phyloP scores from a whole-genome alignment of 2,888 invertebrate species.

The Gerris lacustris region DNA sequence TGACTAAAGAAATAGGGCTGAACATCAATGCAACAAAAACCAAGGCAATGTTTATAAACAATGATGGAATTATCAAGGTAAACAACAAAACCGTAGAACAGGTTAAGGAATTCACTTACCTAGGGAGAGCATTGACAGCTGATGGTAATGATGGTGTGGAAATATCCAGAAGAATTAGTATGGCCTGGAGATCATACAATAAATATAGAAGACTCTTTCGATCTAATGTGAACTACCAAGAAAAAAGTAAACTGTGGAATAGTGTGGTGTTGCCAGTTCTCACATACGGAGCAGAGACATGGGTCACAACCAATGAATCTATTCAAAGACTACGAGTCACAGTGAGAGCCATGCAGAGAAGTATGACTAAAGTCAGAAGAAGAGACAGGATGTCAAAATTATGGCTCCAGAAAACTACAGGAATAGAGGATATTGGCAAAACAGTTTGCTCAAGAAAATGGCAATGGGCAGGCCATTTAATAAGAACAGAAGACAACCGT shows the following conservation, averaged over 20 bases:
- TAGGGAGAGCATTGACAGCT: background rate
- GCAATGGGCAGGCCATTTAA: slow-evolving; percentile 8
- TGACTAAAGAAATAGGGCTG: slow-evolving; percentile 1
- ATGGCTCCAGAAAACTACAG: background rate
- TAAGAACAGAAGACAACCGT: background rate
- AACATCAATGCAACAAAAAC: slow-evolving; percentile 8
- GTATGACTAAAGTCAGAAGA: background rate
- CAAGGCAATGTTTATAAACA: slow-evolving; percentile 8
- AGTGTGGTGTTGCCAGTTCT: background rate
- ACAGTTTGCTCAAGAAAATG: background rate
- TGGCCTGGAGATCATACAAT: slow-evolving; percentile 4
- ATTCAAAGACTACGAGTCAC: background rate
- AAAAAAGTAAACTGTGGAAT: slow-evolving; percentile 5
- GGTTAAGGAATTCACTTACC: background rate
- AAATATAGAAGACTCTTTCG: background rate
- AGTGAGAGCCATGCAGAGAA: background rate
- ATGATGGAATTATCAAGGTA: background rate
- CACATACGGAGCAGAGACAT: background rate
- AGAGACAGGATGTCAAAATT: background rate
- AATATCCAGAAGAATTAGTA: slow-evolving; percentile 2
- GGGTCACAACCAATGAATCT: background rate
- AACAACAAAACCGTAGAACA: background rate
- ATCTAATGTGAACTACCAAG: background rate
- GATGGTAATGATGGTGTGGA: background rate
- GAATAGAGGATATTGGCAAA: slow-evolving; percentile 4